These are phyloP conservation scores for Linepithema humile DNA, from an alignment of 1,140 invertebrate genomes.

Conservation along the genomic window DNA sequence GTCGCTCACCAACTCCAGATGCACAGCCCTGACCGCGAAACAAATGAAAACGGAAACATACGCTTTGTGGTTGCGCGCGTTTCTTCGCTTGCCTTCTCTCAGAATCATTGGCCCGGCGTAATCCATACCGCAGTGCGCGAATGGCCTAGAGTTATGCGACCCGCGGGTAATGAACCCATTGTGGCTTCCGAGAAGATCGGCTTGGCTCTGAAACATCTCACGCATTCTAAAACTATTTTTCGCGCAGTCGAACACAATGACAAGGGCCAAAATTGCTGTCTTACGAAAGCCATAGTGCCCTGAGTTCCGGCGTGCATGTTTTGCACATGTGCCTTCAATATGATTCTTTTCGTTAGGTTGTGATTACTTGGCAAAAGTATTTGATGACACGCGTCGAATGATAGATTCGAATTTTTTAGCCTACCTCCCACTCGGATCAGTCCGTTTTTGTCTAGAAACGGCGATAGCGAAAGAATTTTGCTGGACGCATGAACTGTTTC, in stretches of 20 bases:
- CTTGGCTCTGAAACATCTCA: neutral
- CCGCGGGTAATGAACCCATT: neutral
- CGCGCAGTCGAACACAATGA: neutral
- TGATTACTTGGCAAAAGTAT: neutral
- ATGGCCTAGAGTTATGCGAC: neutral
- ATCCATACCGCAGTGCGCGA: neutral
- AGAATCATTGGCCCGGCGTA: neutral
- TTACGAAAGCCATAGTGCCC: neutral
- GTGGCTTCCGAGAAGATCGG: neutral
- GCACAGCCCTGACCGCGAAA: slow-evolving; percentile 16
- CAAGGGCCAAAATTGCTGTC: neutral
- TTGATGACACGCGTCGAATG: neutral
- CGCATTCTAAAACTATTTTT: neutral
- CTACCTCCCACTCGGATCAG: neutral
- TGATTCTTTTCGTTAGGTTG: neutral
- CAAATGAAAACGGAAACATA: slow-evolving; percentile 54
- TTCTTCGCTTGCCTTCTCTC: neutral
- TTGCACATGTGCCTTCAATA: neutral
- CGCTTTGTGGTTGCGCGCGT: neutral
- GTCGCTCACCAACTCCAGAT: slow-evolving; percentile 18
- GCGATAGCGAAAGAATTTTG: neutral
- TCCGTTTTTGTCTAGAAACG: neutral
- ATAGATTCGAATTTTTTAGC: accelerated
- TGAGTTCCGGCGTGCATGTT: neutral
- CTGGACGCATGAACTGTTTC: neutral